Evolutionary conservation across 2,888 invertebrate species (phyloP), one percentile per base, ranked within the genome.

Genomic region (Hyles lineata): DNA sequence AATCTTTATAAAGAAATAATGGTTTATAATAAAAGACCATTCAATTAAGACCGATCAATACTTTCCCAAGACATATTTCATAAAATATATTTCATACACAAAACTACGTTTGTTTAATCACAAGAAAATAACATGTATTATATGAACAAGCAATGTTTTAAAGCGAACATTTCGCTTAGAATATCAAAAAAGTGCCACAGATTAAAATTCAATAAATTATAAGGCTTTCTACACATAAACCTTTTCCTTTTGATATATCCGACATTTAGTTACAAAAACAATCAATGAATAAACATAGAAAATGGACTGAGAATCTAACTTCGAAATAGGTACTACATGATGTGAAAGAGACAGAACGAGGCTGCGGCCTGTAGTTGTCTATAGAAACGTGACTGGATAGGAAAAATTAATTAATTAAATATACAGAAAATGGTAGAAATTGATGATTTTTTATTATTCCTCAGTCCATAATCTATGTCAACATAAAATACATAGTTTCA

Each of bases 51-150:
- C 15, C 23, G 7, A 23, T 50, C 32, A 61, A 29, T 23, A 67
- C 50, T 67, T 50, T 67, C 17, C 7, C 23, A 50, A 67, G 67
- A 67, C 50, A 67, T 8, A 23, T 0, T 67, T 50, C 23, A 67
- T 67, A 67, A 50, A 43, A 43, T 43, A 67, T 67, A 67, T 67
- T 50, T 50, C 15, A 67, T 67, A 67, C 50, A 67, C 50, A 67
- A 50, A 67, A 67, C 63, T 50, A 67, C 4, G 23, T 25, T 50
- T 25, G 43, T 43, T 43, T 67, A 50, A 50, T 62, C 32, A 62
- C 55, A 55, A 55, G n/a, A 67, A n/a, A 9, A 43, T n/a, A 55
- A 17, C 8, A n/a, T n/a, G n/a, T n/a, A n/a, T n/a, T 55, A 15
- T 50, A 67, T 43, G 15, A 50, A 67, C 50, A 67, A 50, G 67